Conservation (phyloP, 2,888 invertebrate genomes). For the Drosophila gaucha region DNA sequence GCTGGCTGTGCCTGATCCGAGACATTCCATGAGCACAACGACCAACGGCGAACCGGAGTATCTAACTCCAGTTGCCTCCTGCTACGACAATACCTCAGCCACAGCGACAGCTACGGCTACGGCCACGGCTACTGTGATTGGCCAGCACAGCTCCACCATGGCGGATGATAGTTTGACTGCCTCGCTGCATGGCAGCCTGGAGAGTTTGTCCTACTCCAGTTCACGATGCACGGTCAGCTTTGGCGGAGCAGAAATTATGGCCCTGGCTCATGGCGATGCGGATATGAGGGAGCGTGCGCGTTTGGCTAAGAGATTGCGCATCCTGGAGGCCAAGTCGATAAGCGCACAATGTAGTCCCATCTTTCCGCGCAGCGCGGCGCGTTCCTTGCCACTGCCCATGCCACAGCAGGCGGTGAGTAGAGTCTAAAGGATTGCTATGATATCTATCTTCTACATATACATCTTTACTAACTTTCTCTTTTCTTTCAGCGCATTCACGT, state of each 20-base stretch:
- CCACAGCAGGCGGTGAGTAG: slow-evolving; percentile 58
- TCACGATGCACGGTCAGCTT: slow-evolving; percentile 84
- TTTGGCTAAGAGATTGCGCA: slow-evolving; percentile 80
- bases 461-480: neutral
- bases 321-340: slow-evolving; percentile 84
- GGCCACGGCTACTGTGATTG: slow-evolving; percentile 60
- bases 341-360: slow-evolving; percentile 85
- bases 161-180: slow-evolving; percentile 83
- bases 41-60: slow-evolving; percentile 60
- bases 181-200: slow-evolving; percentile 82
- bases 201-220: slow-evolving; percentile 84
- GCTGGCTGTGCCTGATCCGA: neutral
- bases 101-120: slow-evolving; percentile 63
- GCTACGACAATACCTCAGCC: slow-evolving; percentile 75
- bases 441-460: neutral
- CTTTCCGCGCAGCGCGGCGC: slow-evolving; percentile 75
- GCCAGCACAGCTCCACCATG: slow-evolving; percentile 81
- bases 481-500: slow-evolving; percentile 59
- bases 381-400: slow-evolving; percentile 51
- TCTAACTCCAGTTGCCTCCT: slow-evolving; percentile 70
- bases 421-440: neutral
- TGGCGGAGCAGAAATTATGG: slow-evolving; percentile 79
- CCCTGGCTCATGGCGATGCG: slow-evolving; percentile 63
- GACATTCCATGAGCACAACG: slow-evolving; percentile 64
- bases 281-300: slow-evolving; percentile 71